Percentiles rank a stretch among this genome's conserved stretches.
Conservation (phyloP, 2,113 vertebrate species). For the Clarias magur region DNA sequence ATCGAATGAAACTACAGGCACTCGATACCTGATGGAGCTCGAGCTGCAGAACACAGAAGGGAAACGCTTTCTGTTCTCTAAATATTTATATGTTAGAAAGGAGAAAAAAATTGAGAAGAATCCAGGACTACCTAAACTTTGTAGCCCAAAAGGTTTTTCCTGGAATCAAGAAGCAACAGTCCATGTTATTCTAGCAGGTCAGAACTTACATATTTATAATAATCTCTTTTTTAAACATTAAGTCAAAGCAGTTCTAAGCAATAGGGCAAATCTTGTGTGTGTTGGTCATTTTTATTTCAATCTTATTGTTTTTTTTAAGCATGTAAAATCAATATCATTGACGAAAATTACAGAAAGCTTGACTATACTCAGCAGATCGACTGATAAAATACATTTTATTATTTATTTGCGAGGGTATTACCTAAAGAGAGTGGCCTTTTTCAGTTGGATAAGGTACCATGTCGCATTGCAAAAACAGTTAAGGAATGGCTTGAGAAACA, state of each 20-base stretch:
- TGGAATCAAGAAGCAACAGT: conserved; percentile 42
- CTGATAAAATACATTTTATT: neutral
- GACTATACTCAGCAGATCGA: neutral
- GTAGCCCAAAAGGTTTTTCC: conserved; percentile 39
- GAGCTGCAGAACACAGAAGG: conserved; percentile 29
- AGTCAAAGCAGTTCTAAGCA: neutral
- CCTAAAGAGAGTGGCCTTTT: no score
- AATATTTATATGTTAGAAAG: conserved; percentile 14
- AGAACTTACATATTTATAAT: neutral
- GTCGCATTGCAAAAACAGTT: no score
- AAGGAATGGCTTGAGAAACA: no score
- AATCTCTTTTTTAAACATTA: neutral
- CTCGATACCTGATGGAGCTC: conserved; percentile 45
- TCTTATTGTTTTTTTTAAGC: neutral
- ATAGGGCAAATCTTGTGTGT: neutral
- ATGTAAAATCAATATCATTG: neutral
- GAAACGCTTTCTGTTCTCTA: conserved; percentile 30
- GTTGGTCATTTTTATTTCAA: neutral
- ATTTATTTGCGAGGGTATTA: no score
- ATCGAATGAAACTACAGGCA: neutral
- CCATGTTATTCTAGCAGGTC: conserved; percentile 44
- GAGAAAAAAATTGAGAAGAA: neutral
- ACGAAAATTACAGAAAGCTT: neutral
- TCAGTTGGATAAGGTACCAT: no score
- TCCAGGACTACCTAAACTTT: neutral